Percentiles rank a stretch among this genome's conserved stretches.
phyloP scores from a whole-genome alignment of 2,113 vertebrate species.

The Balaenoptera acutorostrata region DNA sequence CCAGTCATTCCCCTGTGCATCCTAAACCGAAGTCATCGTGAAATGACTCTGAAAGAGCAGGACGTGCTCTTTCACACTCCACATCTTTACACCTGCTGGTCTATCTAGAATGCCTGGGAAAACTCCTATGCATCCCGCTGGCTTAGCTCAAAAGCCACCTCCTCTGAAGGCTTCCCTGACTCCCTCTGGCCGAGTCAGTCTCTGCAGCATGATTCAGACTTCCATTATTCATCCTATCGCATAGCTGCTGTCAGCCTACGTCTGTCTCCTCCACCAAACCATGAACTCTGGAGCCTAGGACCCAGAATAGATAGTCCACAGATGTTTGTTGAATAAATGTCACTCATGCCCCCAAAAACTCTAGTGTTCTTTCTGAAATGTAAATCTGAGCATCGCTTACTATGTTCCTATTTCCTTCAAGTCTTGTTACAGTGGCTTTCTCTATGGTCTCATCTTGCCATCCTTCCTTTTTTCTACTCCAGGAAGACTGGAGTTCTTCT shows the following conservation, averaged over 20 bases:
- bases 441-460: background rate
- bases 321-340: background rate
- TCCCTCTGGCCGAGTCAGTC: background rate
- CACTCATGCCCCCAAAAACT: background rate
- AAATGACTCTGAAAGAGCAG: background rate
- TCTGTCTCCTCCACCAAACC: background rate
- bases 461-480: background rate
- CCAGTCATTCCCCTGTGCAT: background rate
- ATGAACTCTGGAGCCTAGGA: background rate
- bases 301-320: background rate
- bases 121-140: background rate
- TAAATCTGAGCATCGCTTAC: background rate
- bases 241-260: background rate
- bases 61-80: accelerated
- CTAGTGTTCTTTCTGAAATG: background rate
- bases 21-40: background rate
- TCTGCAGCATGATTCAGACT: background rate
- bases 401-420: background rate
- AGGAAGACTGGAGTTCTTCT: background rate
- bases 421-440: background rate
- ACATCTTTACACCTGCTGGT: background rate
- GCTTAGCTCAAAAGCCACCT: background rate
- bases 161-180: background rate
- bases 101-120: background rate
- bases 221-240: background rate